Percentiles rank a stretch among this genome's conserved stretches.
Conservation (phyloP, 2,797 vertebrate genomes). For the Ataeniobius toweri region DNA sequence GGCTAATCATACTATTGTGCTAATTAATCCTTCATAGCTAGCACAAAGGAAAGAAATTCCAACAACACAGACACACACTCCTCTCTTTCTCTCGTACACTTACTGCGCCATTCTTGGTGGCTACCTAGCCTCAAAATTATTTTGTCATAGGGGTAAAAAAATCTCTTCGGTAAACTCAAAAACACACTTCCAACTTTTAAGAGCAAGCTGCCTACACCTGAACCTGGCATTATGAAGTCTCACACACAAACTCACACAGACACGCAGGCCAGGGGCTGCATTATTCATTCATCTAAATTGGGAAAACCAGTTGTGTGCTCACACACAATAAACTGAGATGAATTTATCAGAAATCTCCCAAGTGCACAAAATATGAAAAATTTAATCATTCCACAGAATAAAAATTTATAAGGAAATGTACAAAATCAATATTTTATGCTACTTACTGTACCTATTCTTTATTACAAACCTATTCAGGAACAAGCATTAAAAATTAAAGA, state of each 20-base stretch:
- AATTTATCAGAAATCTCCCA: slow-evolving; percentile 84
- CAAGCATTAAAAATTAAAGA: slow-evolving; percentile 95
- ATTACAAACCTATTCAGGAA: slow-evolving; percentile 96
- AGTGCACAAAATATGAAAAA: slow-evolving; percentile 92
- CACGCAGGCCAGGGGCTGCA: slow-evolving; percentile 56
- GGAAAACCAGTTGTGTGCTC: slow-evolving; percentile 74
- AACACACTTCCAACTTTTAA: slow-evolving; percentile 44
- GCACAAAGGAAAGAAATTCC: slow-evolving; percentile 55
- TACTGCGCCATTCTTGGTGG: slow-evolving; percentile 37
- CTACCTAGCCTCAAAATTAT: slow-evolving; percentile 47
- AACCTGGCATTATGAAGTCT: slow-evolving; percentile 34
- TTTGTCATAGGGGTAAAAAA: slow-evolving; percentile 39
- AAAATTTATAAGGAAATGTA: slow-evolving; percentile 98
- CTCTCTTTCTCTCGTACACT: slow-evolving; percentile 13
- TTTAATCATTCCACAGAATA: slow-evolving; percentile 94
- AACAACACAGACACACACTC: slow-evolving; percentile 24
- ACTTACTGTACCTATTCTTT: slow-evolving; percentile 95
- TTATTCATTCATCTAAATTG: slow-evolving; percentile 79
- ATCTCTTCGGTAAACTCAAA: slow-evolving; percentile 39
- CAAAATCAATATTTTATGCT: slow-evolving; percentile 99
- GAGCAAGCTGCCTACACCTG: slow-evolving; percentile 44
- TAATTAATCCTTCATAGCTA: slow-evolving; percentile 76
- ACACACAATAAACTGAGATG: slow-evolving; percentile 77
- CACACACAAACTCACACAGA: slow-evolving; percentile 17
- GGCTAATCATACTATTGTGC: slow-evolving; percentile 70